These are phyloP conservation scores for Gavialis gangeticus DNA, from an alignment of 2,113 vertebrate species.

Conservation along the genomic window DNA sequence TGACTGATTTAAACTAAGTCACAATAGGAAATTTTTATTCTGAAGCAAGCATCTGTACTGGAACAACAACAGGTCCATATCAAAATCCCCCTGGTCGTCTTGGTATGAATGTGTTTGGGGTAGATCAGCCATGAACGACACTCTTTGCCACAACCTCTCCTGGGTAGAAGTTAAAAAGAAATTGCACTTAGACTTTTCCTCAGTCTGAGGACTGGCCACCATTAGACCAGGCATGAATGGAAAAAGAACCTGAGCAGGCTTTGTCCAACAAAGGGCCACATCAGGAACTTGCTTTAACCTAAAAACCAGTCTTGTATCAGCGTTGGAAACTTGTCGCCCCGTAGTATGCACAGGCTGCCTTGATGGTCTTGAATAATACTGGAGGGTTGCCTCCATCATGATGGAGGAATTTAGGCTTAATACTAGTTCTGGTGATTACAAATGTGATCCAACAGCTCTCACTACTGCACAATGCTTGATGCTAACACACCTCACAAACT, in stretches of 20 bases:
- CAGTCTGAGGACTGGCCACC: neutral
- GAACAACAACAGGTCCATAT: neutral
- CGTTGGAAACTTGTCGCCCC: too few species aligned
- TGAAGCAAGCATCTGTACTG: neutral
- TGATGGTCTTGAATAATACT: neutral
- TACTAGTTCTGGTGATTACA: neutral
- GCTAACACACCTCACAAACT: neutral
- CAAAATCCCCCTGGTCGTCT: fast-evolving
- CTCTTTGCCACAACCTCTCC: neutral
- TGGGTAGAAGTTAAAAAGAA: neutral
- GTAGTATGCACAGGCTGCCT: neutral
- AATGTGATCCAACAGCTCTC: neutral
- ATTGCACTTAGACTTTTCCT: neutral
- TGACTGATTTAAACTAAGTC: neutral
- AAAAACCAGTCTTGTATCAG: neutral
- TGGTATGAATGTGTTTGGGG: neutral
- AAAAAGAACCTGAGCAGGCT: neutral
- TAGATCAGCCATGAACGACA: neutral
- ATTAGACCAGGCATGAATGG: neutral
- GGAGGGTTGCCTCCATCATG: neutral
- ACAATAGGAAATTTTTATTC: neutral
- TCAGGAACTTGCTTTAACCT: neutral
- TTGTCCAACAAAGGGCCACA: neutral
- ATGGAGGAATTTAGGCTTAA: neutral
- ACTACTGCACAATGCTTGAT: neutral